A percentile compares a stretch with the other conserved stretches of the same genome.
Conservation (phyloP, 2,888 invertebrate genomes). For the Melanotus villosus region DNA sequence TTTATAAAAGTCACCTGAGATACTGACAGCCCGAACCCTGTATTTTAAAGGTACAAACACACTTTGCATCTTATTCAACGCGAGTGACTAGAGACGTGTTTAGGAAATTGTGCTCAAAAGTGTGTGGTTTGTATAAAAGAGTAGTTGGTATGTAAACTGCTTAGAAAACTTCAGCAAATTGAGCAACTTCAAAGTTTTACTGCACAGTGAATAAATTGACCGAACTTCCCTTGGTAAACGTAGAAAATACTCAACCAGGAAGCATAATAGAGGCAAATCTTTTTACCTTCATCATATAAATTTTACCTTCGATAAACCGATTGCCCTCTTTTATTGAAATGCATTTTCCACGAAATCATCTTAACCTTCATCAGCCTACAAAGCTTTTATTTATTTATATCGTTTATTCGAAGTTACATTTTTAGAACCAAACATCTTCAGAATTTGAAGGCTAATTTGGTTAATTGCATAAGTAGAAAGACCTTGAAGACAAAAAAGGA, state of each 20-base stretch:
- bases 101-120: constrained; percentile 45
- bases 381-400: too few species aligned
- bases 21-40: background rate
- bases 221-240: constrained; percentile 30
- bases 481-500: too few species aligned
- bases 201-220: constrained; percentile 41
- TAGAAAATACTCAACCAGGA: constrained; percentile 3
- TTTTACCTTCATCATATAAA: background rate
- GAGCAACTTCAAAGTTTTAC: constrained; percentile 40
- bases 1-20: constrained; percentile 15
- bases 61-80: constrained; percentile 32
- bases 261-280: background rate
- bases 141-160: constrained; percentile 43
- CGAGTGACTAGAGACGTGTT: constrained; percentile 44
- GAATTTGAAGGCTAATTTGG: too few species aligned
- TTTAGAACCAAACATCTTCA: too few species aligned
- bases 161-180: constrained; percentile 42
- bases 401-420: too few species aligned
- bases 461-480: too few species aligned
- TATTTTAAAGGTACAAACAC: constrained; percentile 8
- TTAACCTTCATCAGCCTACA: too few species aligned
- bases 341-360: too few species aligned
- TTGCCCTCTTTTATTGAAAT: too few species aligned
- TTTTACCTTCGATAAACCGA: too few species aligned
- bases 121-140: constrained; percentile 42